phyloP scores from a whole-genome alignment of 2,113 vertebrate species.

The Echinops telfairi region DNA sequence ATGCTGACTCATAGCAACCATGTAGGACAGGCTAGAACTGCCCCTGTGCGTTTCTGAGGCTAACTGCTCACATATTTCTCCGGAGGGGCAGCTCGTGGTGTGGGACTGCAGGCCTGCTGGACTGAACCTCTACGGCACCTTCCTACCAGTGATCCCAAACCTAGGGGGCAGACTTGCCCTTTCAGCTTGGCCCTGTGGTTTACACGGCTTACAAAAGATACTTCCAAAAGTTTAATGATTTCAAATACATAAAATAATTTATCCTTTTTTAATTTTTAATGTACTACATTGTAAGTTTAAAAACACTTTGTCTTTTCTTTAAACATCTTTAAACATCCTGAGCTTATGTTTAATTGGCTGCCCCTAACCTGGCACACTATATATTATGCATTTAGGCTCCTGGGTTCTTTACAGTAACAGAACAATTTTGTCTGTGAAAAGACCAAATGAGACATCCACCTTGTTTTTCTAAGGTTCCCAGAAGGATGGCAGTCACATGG shows the following conservation, averaged over 20 bases:
- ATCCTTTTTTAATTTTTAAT: not conserved
- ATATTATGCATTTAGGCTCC: conserved; percentile 71
- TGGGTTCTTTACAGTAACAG: conserved; percentile 82
- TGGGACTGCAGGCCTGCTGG: not conserved
- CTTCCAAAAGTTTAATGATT: not conserved
- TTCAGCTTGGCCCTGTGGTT: conserved; percentile 36
- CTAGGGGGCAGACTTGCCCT: not conserved
- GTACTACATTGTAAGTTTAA: conserved; percentile 25
- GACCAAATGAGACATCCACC: conserved; percentile 75
- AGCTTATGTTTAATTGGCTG: conserved; percentile 70
- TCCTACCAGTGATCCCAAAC: not conserved
- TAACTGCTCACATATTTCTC: not conserved
- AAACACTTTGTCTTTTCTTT: conserved; percentile 51
- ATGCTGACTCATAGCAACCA: not conserved
- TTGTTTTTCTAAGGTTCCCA: conserved; percentile 82
- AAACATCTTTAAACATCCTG: too few relatives aligned
- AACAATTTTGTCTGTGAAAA: conserved; percentile 75
- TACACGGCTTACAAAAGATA: conserved; percentile 24
- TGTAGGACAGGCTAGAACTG: not conserved
- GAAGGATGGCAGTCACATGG: conserved; percentile 74
- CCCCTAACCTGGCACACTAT: conserved; percentile 60
- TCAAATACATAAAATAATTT: conserved; percentile 59
- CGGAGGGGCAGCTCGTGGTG: not conserved
- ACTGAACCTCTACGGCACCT: not conserved
- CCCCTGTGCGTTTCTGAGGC: not conserved